Evolutionary conservation across 2,797 vertebrate species (phyloP).

Genomic region (Oreortyx pictus): DNA sequence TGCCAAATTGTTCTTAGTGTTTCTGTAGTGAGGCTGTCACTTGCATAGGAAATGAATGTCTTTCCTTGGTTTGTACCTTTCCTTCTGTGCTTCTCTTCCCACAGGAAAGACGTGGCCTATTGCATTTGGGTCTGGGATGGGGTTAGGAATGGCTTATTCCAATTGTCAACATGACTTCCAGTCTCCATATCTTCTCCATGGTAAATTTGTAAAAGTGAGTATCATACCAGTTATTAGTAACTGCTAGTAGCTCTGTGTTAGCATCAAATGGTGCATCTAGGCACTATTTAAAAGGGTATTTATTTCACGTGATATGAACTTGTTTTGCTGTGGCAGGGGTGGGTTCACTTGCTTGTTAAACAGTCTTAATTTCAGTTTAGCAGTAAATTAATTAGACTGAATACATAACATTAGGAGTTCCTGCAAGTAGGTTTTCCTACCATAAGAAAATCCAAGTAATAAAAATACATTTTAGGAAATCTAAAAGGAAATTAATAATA

Average conservation of each 20-base stretch:
- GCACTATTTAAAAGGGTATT: background rate
- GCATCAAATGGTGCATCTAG: background rate
- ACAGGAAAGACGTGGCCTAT: constrained; percentile 91
- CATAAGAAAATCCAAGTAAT: background rate
- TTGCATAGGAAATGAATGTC: background rate
- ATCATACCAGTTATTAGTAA: background rate
- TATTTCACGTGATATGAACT: background rate
- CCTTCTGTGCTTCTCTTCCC: constrained; percentile 31
- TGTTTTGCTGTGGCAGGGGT: background rate
- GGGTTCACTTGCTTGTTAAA: background rate
- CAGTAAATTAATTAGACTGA: background rate
- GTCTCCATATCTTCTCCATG: constrained; percentile 88
- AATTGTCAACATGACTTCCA: constrained; percentile 94
- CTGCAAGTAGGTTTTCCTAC: background rate
- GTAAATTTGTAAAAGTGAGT: constrained; percentile 89
- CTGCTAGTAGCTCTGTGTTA: background rate
- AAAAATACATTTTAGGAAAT: background rate
- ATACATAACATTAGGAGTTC: background rate
- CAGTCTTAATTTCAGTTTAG: background rate
- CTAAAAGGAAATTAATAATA: background rate
- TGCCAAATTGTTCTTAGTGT: background rate
- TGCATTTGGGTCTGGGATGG: constrained; percentile 88
- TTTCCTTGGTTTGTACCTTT: background rate
- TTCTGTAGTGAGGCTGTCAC: background rate
- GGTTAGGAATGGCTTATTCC: constrained; percentile 91